Base-by-base conservation (phyloP, 2,113 vertebrate genomes). In the Heterocephalus glaber region DNA sequence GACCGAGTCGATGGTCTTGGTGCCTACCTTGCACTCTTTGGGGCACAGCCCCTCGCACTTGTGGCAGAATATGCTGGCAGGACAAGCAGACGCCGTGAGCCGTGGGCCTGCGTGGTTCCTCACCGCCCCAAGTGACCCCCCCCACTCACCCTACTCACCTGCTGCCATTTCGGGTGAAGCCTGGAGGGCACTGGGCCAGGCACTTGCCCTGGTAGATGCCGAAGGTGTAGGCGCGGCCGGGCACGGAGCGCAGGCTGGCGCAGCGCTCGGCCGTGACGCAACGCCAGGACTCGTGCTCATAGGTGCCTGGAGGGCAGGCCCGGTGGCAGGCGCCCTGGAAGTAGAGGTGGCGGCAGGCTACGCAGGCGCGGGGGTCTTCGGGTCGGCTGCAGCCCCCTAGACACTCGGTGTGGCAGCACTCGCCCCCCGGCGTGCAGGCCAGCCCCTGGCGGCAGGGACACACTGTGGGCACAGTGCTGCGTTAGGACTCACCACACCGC, bases 11-110 rank as follows among this genome's bases (percentile, higher is more conserved):
- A 99, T 98, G 74, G 98, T 98, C 97, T 99, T 99, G 96, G 98
- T 99, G 96, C 99, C 99, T 86, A 99, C 98, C 70, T 98, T 98
- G 97, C 99, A 99, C 89, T 98, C 98, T 96, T 99, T 99, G 77
- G 99, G 99, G 70, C 99, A 99, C 33, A 98, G 89, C 6, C 99
- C 99, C 90, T 98, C 98, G 0, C 99, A 99, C 87, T 98, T 98
- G 92, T 98, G 98, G 98, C 99, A 99, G 97, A 99, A 97, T 92
- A 99, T 98, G 98, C 99, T 99, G 68, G 77, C 7, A 72, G 89
- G 70, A 61, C 83, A 93, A 95, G 63, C 10, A 14, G 86, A 86
- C 1, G 14, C 22, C 17, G 33, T 92, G 33, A 97, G 92, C 65
- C 13, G 66, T 4, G 44, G 95, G 17, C 58, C 35, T 7, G 77